Evolutionary conservation across 2,113 vertebrate species (phyloP), one percentile per base, ranked within the genome.

Genomic region (Petrocephalus zakoni): DNA sequence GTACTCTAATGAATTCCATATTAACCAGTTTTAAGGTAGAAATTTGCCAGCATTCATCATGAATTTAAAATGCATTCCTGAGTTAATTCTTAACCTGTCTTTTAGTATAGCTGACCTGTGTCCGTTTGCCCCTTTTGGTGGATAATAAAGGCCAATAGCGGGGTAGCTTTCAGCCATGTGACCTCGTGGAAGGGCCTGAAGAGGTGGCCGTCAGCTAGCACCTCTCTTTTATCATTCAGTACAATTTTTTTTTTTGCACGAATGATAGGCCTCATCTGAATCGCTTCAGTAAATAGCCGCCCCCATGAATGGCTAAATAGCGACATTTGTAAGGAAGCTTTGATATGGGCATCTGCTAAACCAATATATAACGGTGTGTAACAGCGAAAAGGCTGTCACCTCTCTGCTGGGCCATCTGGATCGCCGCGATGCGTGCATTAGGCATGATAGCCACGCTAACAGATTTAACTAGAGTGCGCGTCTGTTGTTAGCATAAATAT

Each of bases 281-380:
- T 51, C 52, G 68, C 42, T 89, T 85, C 88, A 87, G 88, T 72
- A 85, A 82, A 52, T 87, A 89, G 84, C 21, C 11, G 58, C 53
- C 17, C 19, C 10, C n/a, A 56, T 34, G 22, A 86, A 89, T 47
- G 56, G 72, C 56, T 9, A 34, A 29, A 87, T 85, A 83, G 85
- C 55, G 75, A 4, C 42, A 34, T 85, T 22, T 85, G 84, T 53
- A 34, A 85, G 51, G 47, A 55, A 49, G 25, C 5, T 34, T 25
- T 19, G 52, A 56, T 55, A 86, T 15, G 21, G 51, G 84, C 52
- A 34, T 86, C 84, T 34, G 25, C 29, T n/a, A 55, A 25, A 37
- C 19, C 19, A 29, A 86, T 86, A 86, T 52, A 86, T 86, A 9
- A 15, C 3, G 51, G 13, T 11, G 9, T 21, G 29, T 86, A 42